Evolutionary conservation across 2,888 invertebrate species (phyloP), one percentile per base, ranked within the genome.

Genomic region (Eristalis intricaria): DNA sequence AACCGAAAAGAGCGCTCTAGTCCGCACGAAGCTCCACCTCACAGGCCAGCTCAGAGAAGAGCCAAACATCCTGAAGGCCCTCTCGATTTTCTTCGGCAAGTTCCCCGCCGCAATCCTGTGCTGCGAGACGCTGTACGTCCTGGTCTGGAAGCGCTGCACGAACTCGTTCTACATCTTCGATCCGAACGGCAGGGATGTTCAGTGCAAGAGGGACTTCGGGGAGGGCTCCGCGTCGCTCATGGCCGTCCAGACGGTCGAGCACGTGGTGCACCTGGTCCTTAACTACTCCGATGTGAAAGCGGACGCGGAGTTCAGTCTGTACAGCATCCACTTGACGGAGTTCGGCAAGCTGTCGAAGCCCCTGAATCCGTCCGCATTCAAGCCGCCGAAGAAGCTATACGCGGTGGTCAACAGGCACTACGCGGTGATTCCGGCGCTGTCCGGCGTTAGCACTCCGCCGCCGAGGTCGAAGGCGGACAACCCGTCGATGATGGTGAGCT

Each of bases 161-260:
- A 90, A 90, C 15, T 90, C 90, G 0, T 96, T 93, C 90, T 95
- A 95, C 84, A 94, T 96, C 88, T 96, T 95, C 89, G 96, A 96
- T 91, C 95, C 95, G 0, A 94, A 92, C 83, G 93, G 93, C 0
- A 90, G 93, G 4, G 89, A 90, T 35, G 89, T 90, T 32, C 13
- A 90, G 23, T 91, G 91, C 23, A 88, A 89, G 56, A 90, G 92
- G 0, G 90, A 93, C 74, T 90, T 91, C 13, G 19, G 2, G 19
- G 50, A 50, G 19, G 50, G 50, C 8, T 50, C 8, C 8, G 50
- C 50, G 50, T 50, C 50, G 19, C 93, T 96, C 68, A 90, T 93
- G 89, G 89, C 89, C 35, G 90, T 91, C 0, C 81, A 89, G 2
- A 91, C 75, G 19, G 89, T 92, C 2, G 91, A 92, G 79, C 92